Evolutionary conservation across 2,113 vertebrate species (phyloP).

Genomic region (Ivindomyrus marchei): DNA sequence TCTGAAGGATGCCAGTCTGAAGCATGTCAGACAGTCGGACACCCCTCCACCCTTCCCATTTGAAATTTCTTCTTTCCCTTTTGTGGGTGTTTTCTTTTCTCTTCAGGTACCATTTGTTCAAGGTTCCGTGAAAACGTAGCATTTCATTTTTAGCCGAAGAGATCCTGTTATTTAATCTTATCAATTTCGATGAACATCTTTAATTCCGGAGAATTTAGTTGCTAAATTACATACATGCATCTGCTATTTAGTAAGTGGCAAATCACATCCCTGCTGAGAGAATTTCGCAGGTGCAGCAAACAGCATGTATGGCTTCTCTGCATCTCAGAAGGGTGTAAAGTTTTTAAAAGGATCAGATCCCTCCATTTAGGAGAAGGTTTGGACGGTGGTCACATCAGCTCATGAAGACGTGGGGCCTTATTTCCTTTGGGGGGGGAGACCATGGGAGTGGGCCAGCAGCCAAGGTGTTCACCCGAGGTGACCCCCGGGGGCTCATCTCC

Average conservation of each 20-base stretch:
- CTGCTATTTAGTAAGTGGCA: neutral
- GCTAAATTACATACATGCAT: neutral
- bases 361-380: conserved; percentile 4
- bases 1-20: neutral
- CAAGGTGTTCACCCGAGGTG: conserved; percentile 1
- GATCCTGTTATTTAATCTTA: neutral
- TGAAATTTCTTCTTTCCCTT: neutral
- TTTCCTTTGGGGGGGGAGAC: conserved; percentile 14
- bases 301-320: neutral
- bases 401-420: neutral
- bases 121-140: neutral
- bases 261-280: conserved; percentile 23
- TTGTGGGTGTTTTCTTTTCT: neutral
- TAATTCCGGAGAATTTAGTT: neutral
- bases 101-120: neutral
- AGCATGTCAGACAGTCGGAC: no score
- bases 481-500: neutral
- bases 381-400: neutral
- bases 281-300: conserved; percentile 14
- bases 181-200: neutral
- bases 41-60: neutral
- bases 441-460: neutral
- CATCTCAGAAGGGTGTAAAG: neutral
- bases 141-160: neutral
- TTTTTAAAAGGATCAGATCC: neutral